These are phyloP conservation scores for Sphaerophoria rueppellii DNA, from an alignment of 2,888 invertebrate genomes.

Conservation along the genomic window DNA sequence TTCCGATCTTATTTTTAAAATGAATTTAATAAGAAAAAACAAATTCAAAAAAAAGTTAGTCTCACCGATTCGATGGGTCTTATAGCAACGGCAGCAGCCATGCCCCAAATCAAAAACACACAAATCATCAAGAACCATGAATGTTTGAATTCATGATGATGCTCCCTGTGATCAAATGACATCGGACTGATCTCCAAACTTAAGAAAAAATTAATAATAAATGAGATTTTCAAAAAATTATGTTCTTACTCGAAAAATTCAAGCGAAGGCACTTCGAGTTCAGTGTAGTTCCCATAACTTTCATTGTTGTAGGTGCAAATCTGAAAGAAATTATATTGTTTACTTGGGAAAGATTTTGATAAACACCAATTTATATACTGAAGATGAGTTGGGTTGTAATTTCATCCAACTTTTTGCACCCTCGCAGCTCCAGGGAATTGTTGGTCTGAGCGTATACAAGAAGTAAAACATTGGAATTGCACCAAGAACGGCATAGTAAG, in stretches of 20 bases:
- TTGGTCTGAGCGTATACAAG: slow-evolving; percentile 86
- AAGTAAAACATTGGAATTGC: slow-evolving; percentile 92
- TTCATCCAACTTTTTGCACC: slow-evolving; percentile 29
- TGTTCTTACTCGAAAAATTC: slow-evolving; percentile 49
- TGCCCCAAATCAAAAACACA: slow-evolving; percentile 45
- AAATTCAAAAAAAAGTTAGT: no score
- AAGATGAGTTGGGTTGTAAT: background rate
- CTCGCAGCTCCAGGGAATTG: slow-evolving; percentile 86
- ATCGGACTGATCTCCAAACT: slow-evolving; percentile 28
- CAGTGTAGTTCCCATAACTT: background rate
- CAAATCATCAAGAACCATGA: slow-evolving; percentile 70
- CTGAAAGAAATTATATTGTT: background rate
- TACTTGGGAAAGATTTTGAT: no score
- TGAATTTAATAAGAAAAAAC: background rate
- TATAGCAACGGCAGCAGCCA: slow-evolving; percentile 16
- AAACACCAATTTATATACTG: no score
- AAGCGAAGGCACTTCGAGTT: slow-evolving; percentile 23
- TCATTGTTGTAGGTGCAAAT: slow-evolving; percentile 1
- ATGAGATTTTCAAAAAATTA: background rate
- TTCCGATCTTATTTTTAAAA: slow-evolving; percentile 77
- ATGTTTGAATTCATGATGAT: slow-evolving; percentile 17
- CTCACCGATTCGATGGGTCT: slow-evolving; percentile 46
- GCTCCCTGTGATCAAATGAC: background rate
- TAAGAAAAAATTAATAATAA: background rate
- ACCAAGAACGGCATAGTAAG: slow-evolving; percentile 92